These are phyloP conservation scores for Standfussiana lucernea DNA, from an alignment of 2,888 invertebrate genomes.

Conservation along the genomic window DNA sequence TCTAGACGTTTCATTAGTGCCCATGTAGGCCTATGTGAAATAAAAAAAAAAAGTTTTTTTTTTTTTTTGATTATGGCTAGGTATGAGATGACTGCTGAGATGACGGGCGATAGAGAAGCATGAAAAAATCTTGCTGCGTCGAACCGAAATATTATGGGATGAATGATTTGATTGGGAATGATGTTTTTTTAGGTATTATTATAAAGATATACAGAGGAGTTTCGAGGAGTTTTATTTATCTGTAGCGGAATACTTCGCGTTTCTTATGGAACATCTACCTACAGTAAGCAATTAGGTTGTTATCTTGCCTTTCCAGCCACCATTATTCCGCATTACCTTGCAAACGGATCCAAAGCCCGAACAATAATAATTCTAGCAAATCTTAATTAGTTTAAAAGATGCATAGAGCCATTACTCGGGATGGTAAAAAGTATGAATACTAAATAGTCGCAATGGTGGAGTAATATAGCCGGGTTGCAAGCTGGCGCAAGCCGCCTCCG, in stretches of 20 bases:
- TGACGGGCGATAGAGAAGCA: not conserved
- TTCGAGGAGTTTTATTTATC: no score
- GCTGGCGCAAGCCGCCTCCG: slow-evolving; percentile 57
- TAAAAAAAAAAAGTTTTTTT: no score
- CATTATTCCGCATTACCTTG: not conserved
- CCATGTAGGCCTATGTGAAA: no score
- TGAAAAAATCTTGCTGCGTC: not conserved
- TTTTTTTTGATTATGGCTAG: no score
- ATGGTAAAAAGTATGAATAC: slow-evolving; percentile 55
- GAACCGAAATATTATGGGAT: not conserved
- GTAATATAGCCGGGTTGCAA: slow-evolving; percentile 56
- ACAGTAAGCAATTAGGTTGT: not conserved
- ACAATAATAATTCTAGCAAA: not conserved
- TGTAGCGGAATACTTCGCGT: not conserved
- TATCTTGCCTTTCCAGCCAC: not conserved
- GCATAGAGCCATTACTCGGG: slow-evolving; percentile 18
- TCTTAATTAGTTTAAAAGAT: slow-evolving; percentile 36
- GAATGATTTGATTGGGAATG: no score
- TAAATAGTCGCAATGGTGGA: slow-evolving; percentile 44
- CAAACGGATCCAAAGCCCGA: not conserved
- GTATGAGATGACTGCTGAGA: not conserved
- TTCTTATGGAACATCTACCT: not conserved
- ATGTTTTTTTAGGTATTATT: not conserved
- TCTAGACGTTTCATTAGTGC: no score
- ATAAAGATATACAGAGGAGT: no score